Conservation (phyloP, 2,797 vertebrate species). For the Enteromius mattozi region DNA sequence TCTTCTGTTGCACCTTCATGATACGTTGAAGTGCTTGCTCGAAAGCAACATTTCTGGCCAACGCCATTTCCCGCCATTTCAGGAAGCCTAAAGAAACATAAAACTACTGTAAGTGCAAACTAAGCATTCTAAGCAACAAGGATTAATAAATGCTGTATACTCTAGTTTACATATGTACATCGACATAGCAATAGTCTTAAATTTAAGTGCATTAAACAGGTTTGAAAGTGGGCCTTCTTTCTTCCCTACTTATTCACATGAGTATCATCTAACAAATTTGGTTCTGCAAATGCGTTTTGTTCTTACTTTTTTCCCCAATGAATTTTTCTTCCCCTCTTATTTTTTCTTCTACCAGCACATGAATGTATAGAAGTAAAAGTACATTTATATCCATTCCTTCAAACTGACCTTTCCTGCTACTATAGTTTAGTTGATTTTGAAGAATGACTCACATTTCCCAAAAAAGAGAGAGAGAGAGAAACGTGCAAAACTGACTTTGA, state of each 20-base stretch:
- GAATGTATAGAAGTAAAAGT: neutral
- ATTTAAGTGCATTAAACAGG: neutral
- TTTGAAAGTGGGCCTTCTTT: neutral
- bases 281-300: neutral
- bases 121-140: neutral
- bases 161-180: neutral
- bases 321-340: neutral
- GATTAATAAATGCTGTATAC: neutral
- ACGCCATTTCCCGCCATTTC: neutral
- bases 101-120: neutral
- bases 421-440: neutral
- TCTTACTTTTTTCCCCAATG: neutral
- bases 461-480: neutral
- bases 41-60: neutral
- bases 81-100: neutral
- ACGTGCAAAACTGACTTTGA: neutral
- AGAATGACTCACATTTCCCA: slow-evolving; percentile 34
- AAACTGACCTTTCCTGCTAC: slow-evolving; percentile 16
- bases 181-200: neutral
- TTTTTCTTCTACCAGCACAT: slow-evolving; percentile 6
- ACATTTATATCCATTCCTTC: slow-evolving; percentile 27
- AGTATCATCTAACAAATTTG: neutral
- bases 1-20: neutral
- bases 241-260: neutral
- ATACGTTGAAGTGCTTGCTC: neutral